phyloP scores from a whole-genome alignment of 2,888 invertebrate species.

The Chelonus formosanus region DNA sequence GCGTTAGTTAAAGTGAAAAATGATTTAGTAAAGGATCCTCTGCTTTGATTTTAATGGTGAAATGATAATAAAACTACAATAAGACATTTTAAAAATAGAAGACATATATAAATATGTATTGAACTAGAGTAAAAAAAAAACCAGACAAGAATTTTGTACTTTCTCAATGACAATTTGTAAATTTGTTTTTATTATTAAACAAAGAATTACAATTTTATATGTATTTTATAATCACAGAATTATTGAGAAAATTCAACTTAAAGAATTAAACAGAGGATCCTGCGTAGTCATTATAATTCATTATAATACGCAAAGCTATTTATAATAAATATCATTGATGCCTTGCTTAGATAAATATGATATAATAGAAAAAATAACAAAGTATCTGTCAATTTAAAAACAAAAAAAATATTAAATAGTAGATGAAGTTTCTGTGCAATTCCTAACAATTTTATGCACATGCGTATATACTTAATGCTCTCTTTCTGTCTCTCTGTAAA shows the following conservation, averaged over 20 bases:
- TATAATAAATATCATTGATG: constrained; percentile 53
- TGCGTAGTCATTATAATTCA: constrained; percentile 32
- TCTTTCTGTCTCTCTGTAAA: constrained; percentile 27
- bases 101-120: too few relatives aligned
- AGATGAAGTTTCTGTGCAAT: constrained; percentile 14
- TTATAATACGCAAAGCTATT: constrained; percentile 37
- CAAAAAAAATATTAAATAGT: constrained; percentile 36
- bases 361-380: constrained; percentile 36
- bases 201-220: constrained; percentile 53
- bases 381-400: constrained; percentile 51
- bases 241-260: constrained; percentile 10
- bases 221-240: constrained; percentile 48
- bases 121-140: too few relatives aligned
- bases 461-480: constrained; percentile 33
- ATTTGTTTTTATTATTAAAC: constrained; percentile 42
- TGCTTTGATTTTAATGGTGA: neutral
- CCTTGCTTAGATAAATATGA: constrained; percentile 54
- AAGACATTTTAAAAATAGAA: too few relatives aligned
- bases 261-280: constrained; percentile 44
- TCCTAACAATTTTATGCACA: constrained; percentile 23
- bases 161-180: constrained; percentile 43
- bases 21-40: constrained; percentile 38
- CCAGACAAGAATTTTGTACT: constrained; percentile 49
- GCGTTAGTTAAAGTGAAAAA: constrained; percentile 17
- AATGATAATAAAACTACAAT: too few relatives aligned